A percentile compares a stretch with the other conserved stretches of the same genome.
phyloP scores from a whole-genome alignment of 1,140 invertebrate genomes.

The Dinoponera quadriceps region DNA sequence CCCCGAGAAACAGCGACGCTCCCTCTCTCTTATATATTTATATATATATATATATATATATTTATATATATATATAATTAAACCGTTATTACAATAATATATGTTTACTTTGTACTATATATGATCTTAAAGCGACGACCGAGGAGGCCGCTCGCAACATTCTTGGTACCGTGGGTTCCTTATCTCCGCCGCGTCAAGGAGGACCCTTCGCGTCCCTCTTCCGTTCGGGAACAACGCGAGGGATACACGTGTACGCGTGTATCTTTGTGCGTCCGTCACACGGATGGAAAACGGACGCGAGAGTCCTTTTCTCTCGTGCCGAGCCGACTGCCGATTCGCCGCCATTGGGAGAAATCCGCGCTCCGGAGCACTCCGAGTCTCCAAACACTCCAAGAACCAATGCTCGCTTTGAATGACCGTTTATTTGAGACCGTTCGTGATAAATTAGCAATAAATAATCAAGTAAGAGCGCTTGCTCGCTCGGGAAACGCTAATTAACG shows the following conservation, averaged over 20 bases:
- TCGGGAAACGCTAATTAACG: slow-evolving; percentile 44
- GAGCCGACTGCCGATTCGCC: slow-evolving; percentile 39
- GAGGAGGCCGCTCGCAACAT: slow-evolving; percentile 75
- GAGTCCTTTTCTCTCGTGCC: not conserved
- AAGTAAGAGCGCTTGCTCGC: slow-evolving; percentile 1
- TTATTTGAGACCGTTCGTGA: slow-evolving; percentile 52
- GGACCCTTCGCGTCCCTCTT: slow-evolving; percentile 3
- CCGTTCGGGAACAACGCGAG: not conserved
- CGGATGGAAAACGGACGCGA: slow-evolving; percentile 3
- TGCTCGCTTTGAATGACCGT: slow-evolving; percentile 51
- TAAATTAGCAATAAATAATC: slow-evolving; percentile 58
- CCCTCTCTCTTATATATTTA: slow-evolving; percentile 70
- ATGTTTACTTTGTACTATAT: slow-evolving; percentile 86
- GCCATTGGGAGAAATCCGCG: slow-evolving; percentile 20
- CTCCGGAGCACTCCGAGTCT: slow-evolving; percentile 25
- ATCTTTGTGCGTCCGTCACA: too few relatives aligned
- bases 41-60: slow-evolving; percentile 83
- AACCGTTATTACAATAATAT: slow-evolving; percentile 84
- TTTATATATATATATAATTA: slow-evolving; percentile 84
- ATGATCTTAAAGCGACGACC: slow-evolving; percentile 84
- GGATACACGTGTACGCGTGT: not conserved
- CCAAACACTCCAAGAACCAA: slow-evolving; percentile 40
- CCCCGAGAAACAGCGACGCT: slow-evolving; percentile 54
- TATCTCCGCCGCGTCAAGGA: slow-evolving; percentile 1
- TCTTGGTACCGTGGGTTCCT: slow-evolving; percentile 69